Conservation (phyloP, 2,113 vertebrate genomes). For the Chaetura pelagica region DNA sequence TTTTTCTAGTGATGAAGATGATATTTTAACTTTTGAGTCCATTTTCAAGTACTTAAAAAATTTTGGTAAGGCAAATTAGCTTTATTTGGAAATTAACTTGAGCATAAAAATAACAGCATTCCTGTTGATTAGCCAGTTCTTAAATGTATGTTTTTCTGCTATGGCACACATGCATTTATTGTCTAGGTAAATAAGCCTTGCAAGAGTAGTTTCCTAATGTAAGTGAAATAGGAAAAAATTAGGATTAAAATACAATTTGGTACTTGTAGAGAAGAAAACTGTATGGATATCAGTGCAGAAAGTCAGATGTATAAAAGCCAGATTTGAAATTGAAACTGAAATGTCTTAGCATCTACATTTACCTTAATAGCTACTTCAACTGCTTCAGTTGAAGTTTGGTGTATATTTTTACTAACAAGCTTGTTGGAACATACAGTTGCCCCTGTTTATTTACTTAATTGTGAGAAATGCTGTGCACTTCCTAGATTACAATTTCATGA, state of each 20-base stretch:
- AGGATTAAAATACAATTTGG: not conserved
- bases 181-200: not conserved
- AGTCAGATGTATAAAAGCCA: not conserved
- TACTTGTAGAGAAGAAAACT: not conserved
- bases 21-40: not conserved
- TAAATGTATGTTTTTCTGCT: not conserved
- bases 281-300: not conserved
- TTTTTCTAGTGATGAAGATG: not conserved
- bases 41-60: not conserved
- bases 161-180: not conserved
- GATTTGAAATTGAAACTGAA: not conserved
- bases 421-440: not conserved
- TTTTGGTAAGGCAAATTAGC: not conserved
- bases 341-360: not conserved
- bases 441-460: not conserved
- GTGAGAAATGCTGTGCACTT: not conserved
- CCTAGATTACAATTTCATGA: not conserved
- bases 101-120: not conserved
- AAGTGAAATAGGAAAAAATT: not conserved
- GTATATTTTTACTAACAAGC: not conserved
- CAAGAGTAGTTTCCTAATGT: not conserved
- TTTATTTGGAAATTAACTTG: not conserved
- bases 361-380: not conserved
- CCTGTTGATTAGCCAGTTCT: not conserved
- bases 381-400: not conserved